phyloP scores from a whole-genome alignment of 2,797 vertebrate genomes.

The Enteromius anoplus region DNA sequence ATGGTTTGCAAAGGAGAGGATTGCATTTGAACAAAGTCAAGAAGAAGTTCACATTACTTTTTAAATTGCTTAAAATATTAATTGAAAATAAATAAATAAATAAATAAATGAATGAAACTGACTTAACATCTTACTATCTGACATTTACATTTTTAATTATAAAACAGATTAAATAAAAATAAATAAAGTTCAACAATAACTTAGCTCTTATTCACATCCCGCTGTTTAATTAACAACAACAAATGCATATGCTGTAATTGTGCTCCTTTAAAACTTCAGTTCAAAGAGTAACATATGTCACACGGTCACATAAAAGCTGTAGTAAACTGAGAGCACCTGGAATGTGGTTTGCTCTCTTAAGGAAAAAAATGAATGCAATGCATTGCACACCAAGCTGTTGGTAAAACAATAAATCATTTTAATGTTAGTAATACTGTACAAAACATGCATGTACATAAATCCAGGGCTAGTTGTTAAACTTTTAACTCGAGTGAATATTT shows the following conservation, averaged over 20 bases:
- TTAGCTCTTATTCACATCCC: not conserved
- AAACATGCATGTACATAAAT: not conserved
- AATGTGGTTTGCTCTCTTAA: not conserved
- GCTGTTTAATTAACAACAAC: not conserved
- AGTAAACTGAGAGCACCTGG: not conserved
- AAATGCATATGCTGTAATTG: not conserved
- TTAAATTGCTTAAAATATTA: not conserved
- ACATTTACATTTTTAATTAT: not conserved
- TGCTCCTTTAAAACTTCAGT: not conserved
- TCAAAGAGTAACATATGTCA: not conserved
- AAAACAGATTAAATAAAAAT: not conserved
- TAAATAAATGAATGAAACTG: not conserved
- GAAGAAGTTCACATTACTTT: too few relatives aligned
- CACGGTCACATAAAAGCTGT: not conserved
- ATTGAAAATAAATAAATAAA: not conserved
- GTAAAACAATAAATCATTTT: not conserved
- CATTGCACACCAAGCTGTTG: not conserved
- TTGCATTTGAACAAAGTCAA: conserved; percentile 10
- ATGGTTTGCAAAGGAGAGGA: conserved; percentile 39
- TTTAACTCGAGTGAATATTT: not conserved
- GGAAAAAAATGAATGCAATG: not conserved
- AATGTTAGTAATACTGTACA: not conserved
- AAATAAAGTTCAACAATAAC: not conserved
- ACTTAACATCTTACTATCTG: not conserved
- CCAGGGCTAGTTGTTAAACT: not conserved